Evolutionary conservation across 2,888 invertebrate species (phyloP).

Genomic region (Autographa gamma): DNA sequence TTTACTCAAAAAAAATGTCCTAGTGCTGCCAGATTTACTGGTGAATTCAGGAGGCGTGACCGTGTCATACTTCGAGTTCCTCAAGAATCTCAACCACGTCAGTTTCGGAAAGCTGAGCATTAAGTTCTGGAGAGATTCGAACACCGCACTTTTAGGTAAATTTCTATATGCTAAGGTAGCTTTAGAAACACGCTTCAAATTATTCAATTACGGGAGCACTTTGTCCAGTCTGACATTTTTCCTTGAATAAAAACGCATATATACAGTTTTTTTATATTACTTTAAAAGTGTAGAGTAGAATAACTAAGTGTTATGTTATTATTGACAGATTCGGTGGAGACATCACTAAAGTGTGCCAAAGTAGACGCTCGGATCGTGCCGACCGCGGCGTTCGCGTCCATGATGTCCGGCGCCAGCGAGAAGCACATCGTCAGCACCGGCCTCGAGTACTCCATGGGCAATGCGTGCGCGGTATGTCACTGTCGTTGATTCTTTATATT

Average conservation of each 20-base stretch:
- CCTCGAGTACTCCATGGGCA: slow-evolving; percentile 94
- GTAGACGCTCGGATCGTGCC: slow-evolving; percentile 88
- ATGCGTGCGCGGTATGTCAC: slow-evolving; percentile 89
- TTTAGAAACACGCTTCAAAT: no score
- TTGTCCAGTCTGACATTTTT: no score
- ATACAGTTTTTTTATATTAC: no score
- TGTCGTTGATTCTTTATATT: background rate
- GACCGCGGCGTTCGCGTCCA: slow-evolving; percentile 91
- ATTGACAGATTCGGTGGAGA: slow-evolving; percentile 87
- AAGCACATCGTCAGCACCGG: slow-evolving; percentile 96
- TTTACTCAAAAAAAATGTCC: slow-evolving; percentile 92
- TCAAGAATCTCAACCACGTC: slow-evolving; percentile 97
- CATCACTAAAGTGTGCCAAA: slow-evolving; percentile 85
- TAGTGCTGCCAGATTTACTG: slow-evolving; percentile 94
- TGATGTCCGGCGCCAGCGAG: slow-evolving; percentile 94
- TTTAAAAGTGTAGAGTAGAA: background rate
- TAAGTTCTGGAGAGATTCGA: slow-evolving; percentile 96
- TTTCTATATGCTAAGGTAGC: background rate
- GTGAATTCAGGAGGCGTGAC: slow-evolving; percentile 96
- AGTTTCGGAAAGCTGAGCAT: slow-evolving; percentile 95
- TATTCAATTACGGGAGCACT: no score
- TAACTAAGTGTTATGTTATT: background rate
- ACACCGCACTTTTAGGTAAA: slow-evolving; percentile 93
- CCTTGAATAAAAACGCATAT: no score
- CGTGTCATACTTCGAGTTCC: slow-evolving; percentile 97